These are phyloP conservation scores for Piezodorus guildinii DNA, from an alignment of 1,140 invertebrate species.

Conservation along the genomic window DNA sequence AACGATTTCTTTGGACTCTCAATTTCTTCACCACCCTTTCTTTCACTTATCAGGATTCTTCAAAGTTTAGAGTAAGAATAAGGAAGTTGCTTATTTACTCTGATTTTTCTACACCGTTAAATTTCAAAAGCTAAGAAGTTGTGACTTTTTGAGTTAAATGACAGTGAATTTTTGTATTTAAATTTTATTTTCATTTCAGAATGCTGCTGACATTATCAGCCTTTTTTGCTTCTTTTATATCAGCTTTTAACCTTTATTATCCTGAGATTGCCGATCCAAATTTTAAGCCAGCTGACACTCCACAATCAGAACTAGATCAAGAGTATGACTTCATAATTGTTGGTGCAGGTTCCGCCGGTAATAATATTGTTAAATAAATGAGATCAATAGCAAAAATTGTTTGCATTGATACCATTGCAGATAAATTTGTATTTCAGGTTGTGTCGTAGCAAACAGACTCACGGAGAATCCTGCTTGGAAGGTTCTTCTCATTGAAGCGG, in stretches of 20 bases:
- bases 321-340: background rate
- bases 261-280: background rate
- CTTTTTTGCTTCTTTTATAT: background rate
- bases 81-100: too few species aligned
- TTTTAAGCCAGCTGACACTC: background rate
- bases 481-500: slow-evolving; percentile 76
- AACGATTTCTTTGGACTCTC: too few species aligned
- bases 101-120: too few species aligned
- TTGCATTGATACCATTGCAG: too few species aligned
- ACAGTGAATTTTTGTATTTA: too few species aligned
- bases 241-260: background rate
- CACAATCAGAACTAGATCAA: background rate
- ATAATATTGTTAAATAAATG: background rate
- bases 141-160: too few species aligned
- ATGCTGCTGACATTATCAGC: background rate
- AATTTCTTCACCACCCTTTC: too few species aligned
- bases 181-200: too few species aligned
- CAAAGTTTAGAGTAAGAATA: too few species aligned
- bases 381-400: too few species aligned
- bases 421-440: slow-evolving; percentile 36
- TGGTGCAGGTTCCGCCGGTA: background rate
- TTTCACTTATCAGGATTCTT: too few species aligned
- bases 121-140: too few species aligned
- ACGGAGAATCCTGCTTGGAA: slow-evolving; percentile 66
- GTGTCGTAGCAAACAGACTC: slow-evolving; percentile 80